A percentile compares a stretch with the other conserved stretches of the same genome.
phyloP scores from a whole-genome alignment of 2,888 invertebrate genomes.

The Baronia brevicornis region DNA sequence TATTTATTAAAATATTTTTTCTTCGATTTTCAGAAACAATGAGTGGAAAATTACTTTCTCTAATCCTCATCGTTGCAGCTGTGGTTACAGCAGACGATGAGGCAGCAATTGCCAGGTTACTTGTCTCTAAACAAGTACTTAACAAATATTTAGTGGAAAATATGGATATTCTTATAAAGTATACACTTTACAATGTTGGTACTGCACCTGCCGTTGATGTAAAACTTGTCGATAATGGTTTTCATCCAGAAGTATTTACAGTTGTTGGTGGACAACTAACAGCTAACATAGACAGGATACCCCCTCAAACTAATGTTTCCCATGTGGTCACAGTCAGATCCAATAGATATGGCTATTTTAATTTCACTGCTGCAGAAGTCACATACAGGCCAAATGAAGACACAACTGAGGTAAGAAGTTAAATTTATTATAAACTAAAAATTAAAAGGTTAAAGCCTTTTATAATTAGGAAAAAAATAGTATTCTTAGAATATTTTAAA shows the following conservation, averaged over 20 bases:
- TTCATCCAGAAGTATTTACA: slow-evolving; percentile 93
- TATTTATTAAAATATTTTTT: no score
- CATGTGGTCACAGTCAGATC: slow-evolving; percentile 95
- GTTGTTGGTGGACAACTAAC: slow-evolving; percentile 90
- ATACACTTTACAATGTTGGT: slow-evolving; percentile 95
- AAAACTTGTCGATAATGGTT: slow-evolving; percentile 91
- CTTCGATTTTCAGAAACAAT: slow-evolving; percentile 62
- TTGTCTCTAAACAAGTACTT: slow-evolving; percentile 94
- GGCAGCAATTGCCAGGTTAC: slow-evolving; percentile 84
- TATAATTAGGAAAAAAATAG: no score
- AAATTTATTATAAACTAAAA: not conserved
- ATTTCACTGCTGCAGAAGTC: slow-evolving; percentile 96
- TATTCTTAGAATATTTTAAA: no score
- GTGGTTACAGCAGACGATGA: slow-evolving; percentile 78
- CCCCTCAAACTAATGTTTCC: slow-evolving; percentile 94
- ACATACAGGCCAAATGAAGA: slow-evolving; percentile 92
- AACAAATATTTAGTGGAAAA: slow-evolving; percentile 97
- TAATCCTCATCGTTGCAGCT: slow-evolving; percentile 60
- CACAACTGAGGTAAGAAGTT: slow-evolving; percentile 77
- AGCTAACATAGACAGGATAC: slow-evolving; percentile 90
- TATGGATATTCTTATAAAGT: slow-evolving; percentile 96
- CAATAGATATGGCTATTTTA: slow-evolving; percentile 93
- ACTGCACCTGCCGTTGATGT: slow-evolving; percentile 93
- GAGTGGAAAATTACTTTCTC: slow-evolving; percentile 58
- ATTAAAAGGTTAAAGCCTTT: no score